Conservation (phyloP, 2,888 invertebrate species). For the Nomada goodeniana region DNA sequence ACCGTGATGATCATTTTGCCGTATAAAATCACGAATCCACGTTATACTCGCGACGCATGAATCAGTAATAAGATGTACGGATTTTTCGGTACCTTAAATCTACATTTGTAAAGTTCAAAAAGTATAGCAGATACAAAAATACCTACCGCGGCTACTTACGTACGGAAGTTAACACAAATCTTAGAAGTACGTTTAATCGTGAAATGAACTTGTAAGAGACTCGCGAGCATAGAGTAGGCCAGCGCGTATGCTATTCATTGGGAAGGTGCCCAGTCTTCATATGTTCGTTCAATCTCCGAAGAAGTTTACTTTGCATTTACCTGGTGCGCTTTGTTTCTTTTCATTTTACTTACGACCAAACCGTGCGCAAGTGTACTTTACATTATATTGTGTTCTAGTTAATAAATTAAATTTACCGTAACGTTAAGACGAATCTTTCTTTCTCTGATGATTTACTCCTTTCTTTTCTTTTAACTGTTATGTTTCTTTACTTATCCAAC, state of each 20-base stretch:
- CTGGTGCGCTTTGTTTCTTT: slow-evolving; percentile 81
- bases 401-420: slow-evolving; percentile 59
- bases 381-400: slow-evolving; percentile 66
- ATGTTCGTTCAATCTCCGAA: slow-evolving; percentile 82
- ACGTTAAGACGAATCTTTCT: slow-evolving; percentile 25
- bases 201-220: slow-evolving; percentile 83
- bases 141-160: slow-evolving; percentile 88
- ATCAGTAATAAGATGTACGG: slow-evolving; percentile 67
- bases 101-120: slow-evolving; percentile 78
- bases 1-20: slow-evolving; percentile 56
- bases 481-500: slow-evolving; percentile 3
- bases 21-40: slow-evolving; percentile 59
- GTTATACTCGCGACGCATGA: slow-evolving; percentile 53
- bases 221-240: slow-evolving; percentile 83
- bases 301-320: slow-evolving; percentile 82
- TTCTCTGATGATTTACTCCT: slow-evolving; percentile 3
- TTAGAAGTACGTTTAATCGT: slow-evolving; percentile 83
- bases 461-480: not conserved
- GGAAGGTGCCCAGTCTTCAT: slow-evolving; percentile 83
- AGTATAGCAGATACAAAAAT: slow-evolving; percentile 85
- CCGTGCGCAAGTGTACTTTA: slow-evolving; percentile 77
- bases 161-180: slow-evolving; percentile 85
- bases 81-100: slow-evolving; percentile 77
- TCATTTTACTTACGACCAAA: slow-evolving; percentile 81
- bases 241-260: slow-evolving; percentile 82